Percentiles rank a stretch among this genome's conserved stretches.
phyloP scores from a whole-genome alignment of 2,113 vertebrate species.

The Engraulis encrasicolus region DNA sequence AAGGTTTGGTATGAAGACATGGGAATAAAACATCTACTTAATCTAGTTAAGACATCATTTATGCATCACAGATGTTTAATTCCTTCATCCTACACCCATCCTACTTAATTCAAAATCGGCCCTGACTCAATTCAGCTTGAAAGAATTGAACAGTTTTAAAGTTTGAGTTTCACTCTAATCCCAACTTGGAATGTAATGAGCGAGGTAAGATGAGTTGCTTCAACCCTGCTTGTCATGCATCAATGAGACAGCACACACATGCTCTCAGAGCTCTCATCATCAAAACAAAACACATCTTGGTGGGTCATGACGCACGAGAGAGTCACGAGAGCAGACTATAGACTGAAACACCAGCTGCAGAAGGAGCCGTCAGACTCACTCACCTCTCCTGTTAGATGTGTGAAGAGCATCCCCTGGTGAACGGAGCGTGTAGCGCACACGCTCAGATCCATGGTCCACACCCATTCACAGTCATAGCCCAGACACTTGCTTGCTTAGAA shows the following conservation, averaged over 20 bases:
- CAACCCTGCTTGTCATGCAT: background rate
- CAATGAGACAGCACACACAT: background rate
- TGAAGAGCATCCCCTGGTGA: slow-evolving; percentile 37
- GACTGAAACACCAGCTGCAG: background rate
- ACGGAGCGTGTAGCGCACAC: slow-evolving; percentile 11
- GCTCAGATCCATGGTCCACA: background rate
- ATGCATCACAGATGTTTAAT: background rate
- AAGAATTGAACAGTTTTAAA: background rate
- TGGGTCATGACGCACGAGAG: slow-evolving; percentile 1
- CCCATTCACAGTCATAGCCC: slow-evolving; percentile 32
- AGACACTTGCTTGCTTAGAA: background rate
- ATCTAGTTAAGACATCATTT: too few relatives aligned
- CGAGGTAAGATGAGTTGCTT: background rate
- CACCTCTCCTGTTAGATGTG: slow-evolving; percentile 36
- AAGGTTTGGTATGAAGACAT: too few relatives aligned
- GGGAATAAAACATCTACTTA: too few relatives aligned
- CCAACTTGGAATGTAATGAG: background rate
- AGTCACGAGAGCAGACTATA: background rate
- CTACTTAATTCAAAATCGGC: background rate
- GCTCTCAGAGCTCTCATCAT: background rate
- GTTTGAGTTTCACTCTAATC: background rate
- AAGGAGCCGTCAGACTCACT: slow-evolving; percentile 18
- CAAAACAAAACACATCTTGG: background rate
- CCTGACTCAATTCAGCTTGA: background rate
- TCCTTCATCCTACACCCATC: background rate